These are phyloP conservation scores for Aphis craccivora DNA, from an alignment of 1,140 invertebrate genomes.

Conservation along the genomic window DNA sequence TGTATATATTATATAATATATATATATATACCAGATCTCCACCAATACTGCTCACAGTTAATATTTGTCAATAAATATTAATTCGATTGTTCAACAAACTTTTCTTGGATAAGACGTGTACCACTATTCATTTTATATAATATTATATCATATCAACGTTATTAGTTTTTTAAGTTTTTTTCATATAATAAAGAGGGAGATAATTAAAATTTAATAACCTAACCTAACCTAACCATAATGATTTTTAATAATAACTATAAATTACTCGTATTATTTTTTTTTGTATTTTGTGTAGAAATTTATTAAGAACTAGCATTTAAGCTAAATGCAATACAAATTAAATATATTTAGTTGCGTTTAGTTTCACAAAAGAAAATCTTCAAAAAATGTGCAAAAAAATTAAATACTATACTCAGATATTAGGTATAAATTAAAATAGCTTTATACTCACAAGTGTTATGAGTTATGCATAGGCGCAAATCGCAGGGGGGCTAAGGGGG, in stretches of 20 bases:
- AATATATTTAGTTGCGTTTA: no score
- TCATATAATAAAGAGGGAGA: not conserved
- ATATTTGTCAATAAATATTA: not conserved
- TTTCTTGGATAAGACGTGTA: not conserved
- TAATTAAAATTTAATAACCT: not conserved
- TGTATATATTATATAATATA: not conserved
- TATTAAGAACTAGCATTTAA: no score
- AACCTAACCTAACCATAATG: no score
- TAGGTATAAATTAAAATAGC: no score
- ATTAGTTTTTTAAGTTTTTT: not conserved
- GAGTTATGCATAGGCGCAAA: no score
- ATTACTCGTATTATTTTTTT: no score
- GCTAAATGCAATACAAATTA: not conserved
- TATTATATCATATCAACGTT: not conserved
- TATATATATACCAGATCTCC: not conserved
- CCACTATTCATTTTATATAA: not conserved
- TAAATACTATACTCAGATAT: no score
- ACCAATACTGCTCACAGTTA: not conserved
- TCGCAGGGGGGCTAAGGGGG: no score
- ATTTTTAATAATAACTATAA: no score
- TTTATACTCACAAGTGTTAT: not conserved
- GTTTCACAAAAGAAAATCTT: no score
- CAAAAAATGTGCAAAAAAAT: no score
- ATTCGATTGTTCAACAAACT: not conserved
- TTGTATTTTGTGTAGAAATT: no score